Conservation (phyloP, 2,113 vertebrate species). For the Nesospiza acunhae region DNA sequence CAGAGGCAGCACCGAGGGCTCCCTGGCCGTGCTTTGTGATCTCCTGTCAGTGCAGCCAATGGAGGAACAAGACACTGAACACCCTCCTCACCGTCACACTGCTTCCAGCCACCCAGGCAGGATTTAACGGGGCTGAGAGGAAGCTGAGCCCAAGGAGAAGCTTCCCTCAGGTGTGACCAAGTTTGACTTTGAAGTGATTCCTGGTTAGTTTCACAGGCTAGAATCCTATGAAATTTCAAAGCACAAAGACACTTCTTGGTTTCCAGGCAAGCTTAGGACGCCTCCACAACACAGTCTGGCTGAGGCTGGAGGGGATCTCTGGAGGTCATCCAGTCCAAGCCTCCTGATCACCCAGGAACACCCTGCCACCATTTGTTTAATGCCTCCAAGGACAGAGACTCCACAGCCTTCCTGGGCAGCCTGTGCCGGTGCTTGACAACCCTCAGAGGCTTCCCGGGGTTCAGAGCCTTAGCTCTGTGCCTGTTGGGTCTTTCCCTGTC, state of each 20-base stretch:
- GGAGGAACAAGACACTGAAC: accelerated
- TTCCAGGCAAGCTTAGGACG: background rate
- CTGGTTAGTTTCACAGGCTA: background rate
- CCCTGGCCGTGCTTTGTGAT: accelerated
- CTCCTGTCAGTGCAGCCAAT: accelerated
- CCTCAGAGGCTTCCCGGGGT: background rate
- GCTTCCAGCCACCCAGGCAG: accelerated
- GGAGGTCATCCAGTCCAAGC: background rate
- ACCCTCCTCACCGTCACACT: background rate
- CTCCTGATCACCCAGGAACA: background rate
- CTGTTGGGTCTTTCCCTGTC: accelerated
- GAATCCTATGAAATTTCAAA: background rate
- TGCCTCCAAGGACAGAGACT: background rate
- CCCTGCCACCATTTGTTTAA: background rate
- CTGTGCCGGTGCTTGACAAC: background rate
- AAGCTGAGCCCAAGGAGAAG: background rate
- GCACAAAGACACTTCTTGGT: background rate
- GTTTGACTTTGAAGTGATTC: background rate
- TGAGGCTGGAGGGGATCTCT: background rate
- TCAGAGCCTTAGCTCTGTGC: background rate
- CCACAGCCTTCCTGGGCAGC: background rate
- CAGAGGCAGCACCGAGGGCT: accelerated
- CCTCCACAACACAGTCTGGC: background rate
- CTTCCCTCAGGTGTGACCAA: background rate
- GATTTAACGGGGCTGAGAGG: accelerated